Evolutionary conservation across 2,113 vertebrate genomes (phyloP).

Genomic region (Leucosticte australis): DNA sequence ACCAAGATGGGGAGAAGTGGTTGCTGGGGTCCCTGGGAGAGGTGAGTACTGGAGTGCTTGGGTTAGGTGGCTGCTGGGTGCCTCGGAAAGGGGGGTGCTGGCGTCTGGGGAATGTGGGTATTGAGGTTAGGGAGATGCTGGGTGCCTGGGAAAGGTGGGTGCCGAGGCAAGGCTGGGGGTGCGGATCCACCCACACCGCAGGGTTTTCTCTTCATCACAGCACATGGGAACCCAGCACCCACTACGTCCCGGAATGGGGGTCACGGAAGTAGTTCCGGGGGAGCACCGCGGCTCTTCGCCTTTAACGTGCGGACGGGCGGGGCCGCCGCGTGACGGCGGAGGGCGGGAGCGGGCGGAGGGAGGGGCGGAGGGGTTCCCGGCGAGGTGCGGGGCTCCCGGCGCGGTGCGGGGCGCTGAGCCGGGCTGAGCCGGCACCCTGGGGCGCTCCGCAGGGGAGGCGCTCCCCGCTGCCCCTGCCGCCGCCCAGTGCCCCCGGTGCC

Average conservation of each 20-base stretch:
- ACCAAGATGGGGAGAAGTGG: background rate
- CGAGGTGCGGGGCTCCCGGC: background rate
- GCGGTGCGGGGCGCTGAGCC: background rate
- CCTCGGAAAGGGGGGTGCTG: background rate
- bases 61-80: background rate
- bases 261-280: accelerated
- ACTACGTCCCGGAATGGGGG: no score
- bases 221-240: background rate
- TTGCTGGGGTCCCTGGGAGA: background rate
- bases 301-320: conserved; percentile 13
- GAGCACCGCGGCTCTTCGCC: background rate
- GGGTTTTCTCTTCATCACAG: background rate
- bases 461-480: no score
- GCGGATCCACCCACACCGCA: no score
- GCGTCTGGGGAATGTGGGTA: background rate
- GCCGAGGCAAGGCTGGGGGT: no score
- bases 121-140: background rate
- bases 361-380: background rate
- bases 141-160: background rate
- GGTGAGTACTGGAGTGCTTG: background rate
- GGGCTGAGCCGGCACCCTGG: background rate
- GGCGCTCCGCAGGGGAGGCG: background rate
- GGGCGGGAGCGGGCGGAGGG: background rate
- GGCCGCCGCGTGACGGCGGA: background rate
- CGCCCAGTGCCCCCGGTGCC: background rate